Percentiles rank a stretch among this genome's conserved stretches.
These are phyloP conservation scores for Spheniscus humboldti DNA, from an alignment of 2,797 vertebrate genomes.

Conservation along the genomic window DNA sequence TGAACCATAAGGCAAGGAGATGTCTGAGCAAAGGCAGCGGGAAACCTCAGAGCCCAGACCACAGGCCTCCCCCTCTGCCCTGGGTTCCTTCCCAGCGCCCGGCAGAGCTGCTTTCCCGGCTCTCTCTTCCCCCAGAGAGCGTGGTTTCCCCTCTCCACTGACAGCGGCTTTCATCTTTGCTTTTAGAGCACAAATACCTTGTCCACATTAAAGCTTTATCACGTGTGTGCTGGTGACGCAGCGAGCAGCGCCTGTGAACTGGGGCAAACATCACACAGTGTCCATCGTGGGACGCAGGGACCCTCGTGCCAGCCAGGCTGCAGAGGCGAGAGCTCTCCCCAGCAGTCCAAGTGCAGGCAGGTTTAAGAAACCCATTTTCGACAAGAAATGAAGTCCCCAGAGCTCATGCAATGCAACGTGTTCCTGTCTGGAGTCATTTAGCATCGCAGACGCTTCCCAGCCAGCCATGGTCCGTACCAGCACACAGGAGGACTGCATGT, in stretches of 20 bases:
- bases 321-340: neutral
- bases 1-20: neutral
- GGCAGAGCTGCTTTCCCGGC: neutral
- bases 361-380: neutral
- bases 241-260: neutral
- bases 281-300: accelerated
- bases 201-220: neutral
- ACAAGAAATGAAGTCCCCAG: neutral
- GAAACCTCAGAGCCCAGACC: neutral
- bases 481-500: accelerated
- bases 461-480: neutral
- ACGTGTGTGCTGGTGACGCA: accelerated
- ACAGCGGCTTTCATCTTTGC: neutral
- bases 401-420: neutral
- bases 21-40: neutral
- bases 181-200: neutral
- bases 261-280: accelerated
- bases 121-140: neutral
- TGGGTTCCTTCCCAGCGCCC: neutral
- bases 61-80: neutral
- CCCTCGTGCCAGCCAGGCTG: neutral
- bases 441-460: neutral
- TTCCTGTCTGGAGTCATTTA: neutral
- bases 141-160: neutral
- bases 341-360: neutral